These are phyloP conservation scores for Telmatochromis sp. DNA, from an alignment of 2,113 vertebrate species.

Conservation along the genomic window DNA sequence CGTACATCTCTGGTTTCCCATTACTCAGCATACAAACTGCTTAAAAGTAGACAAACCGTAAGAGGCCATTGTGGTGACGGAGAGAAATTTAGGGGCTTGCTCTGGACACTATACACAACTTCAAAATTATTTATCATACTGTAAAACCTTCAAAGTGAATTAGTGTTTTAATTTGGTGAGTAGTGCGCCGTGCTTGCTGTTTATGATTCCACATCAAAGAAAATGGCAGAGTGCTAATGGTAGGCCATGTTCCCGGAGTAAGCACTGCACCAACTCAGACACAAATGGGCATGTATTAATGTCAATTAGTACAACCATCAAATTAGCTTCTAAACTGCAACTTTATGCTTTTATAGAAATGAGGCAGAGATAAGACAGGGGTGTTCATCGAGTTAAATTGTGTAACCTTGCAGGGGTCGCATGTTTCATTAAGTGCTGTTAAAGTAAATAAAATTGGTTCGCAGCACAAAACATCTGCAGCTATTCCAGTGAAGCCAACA, in stretches of 20 bases:
- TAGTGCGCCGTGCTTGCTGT: slow-evolving; percentile 39
- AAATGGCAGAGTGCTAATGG: slow-evolving; percentile 49
- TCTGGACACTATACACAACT: slow-evolving; percentile 25
- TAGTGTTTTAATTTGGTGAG: slow-evolving; percentile 71
- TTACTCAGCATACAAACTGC: neutral
- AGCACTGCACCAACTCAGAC: slow-evolving; percentile 28
- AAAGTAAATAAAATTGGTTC: neutral
- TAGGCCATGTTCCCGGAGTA: slow-evolving; percentile 37
- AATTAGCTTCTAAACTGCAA: slow-evolving; percentile 43
- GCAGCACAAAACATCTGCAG: neutral
- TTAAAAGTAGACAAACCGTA: neutral
- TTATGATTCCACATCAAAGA: slow-evolving; percentile 47
- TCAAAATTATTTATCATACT: slow-evolving; percentile 49
- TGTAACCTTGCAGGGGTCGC: neutral
- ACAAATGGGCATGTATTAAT: slow-evolving; percentile 59
- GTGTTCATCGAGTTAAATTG: neutral
- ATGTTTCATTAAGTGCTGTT: neutral
- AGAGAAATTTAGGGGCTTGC: neutral
- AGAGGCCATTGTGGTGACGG: neutral
- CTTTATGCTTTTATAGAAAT: neutral
- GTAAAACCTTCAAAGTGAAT: slow-evolving; percentile 68
- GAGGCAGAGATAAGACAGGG: neutral
- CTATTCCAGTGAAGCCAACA: neutral
- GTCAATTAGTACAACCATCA: slow-evolving; percentile 61
- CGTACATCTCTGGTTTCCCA: neutral